Evolutionary conservation across 2,888 invertebrate species (phyloP).

Genomic region (Allygus modestus): DNA sequence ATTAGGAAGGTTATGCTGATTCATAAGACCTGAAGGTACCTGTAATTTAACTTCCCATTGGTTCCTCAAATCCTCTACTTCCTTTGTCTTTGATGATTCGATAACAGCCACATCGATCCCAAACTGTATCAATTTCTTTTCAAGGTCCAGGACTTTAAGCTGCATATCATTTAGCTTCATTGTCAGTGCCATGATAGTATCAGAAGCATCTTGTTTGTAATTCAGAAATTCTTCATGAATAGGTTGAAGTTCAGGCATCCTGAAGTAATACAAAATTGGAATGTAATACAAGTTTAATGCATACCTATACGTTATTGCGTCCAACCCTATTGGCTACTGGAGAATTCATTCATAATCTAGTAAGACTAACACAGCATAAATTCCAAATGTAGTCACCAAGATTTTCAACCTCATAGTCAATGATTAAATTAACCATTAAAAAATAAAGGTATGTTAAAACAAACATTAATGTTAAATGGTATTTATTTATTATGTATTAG

Average conservation of each 20-base stretch:
- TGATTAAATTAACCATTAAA: too few species aligned
- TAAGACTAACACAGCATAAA: too few species aligned
- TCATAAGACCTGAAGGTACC: background rate
- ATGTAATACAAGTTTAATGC: background rate
- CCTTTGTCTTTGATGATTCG: conserved; percentile 15
- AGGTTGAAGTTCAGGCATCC: conserved; percentile 39
- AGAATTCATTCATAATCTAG: too few species aligned
- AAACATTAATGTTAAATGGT: too few species aligned
- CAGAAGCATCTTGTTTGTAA: conserved; percentile 50
- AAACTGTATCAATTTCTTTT: conserved; percentile 38
- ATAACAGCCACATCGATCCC: conserved; percentile 3
- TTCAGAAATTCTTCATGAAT: conserved; percentile 23
- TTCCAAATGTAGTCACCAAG: too few species aligned
- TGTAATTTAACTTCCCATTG: conserved; percentile 30
- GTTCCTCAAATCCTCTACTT: conserved; percentile 22
- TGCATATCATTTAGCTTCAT: conserved; percentile 37
- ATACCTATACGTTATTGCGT: too few species aligned
- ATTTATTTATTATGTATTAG: too few species aligned
- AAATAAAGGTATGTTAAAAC: too few species aligned
- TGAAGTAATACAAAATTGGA: too few species aligned
- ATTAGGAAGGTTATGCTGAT: too few species aligned
- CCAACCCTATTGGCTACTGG: too few species aligned
- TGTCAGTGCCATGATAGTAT: conserved; percentile 16
- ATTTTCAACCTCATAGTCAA: too few species aligned
- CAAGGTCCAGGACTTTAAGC: conserved; percentile 37